phyloP scores from a whole-genome alignment of 2,797 vertebrate genomes.

The Melanotaenia boesemani region DNA sequence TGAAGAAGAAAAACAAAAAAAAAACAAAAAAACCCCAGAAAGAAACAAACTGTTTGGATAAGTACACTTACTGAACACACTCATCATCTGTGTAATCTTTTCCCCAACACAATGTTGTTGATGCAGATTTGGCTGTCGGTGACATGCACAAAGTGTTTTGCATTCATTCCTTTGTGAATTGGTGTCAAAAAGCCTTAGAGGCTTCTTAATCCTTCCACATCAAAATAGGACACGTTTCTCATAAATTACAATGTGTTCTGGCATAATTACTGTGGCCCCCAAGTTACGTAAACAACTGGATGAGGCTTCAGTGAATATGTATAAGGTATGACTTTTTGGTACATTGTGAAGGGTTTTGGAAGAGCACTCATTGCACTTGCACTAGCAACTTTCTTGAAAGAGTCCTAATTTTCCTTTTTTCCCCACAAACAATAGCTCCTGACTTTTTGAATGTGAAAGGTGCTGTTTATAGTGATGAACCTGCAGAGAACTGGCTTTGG shows the following conservation, averaged over 20 bases:
- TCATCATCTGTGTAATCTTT: conserved; percentile 66
- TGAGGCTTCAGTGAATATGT: conserved; percentile 36
- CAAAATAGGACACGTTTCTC: conserved; percentile 74
- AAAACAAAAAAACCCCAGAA: conserved; percentile 13
- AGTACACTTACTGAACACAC: conserved; percentile 49
- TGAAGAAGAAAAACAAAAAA: conserved; percentile 41
- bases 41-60: conserved; percentile 66
- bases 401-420: conserved; percentile 2
- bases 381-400: conserved; percentile 3
- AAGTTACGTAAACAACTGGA: conserved; percentile 56
- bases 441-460: conserved; percentile 5
- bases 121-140: conserved; percentile 68
- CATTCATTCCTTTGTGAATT: conserved; percentile 68
- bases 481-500: neutral
- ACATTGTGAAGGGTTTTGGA: conserved; percentile 22
- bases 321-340: conserved; percentile 32
- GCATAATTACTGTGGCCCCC: conserved; percentile 63
- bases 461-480: neutral
- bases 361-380: conserved; percentile 12
- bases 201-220: conserved; percentile 75
- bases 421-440: neutral
- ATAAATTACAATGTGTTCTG: conserved; percentile 73
- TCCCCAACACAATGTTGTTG: conserved; percentile 64
- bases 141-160: conserved; percentile 67
- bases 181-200: conserved; percentile 77